Base-by-base conservation (phyloP, 1,140 invertebrate species). In the Caenorhabditis remanei region DNA sequence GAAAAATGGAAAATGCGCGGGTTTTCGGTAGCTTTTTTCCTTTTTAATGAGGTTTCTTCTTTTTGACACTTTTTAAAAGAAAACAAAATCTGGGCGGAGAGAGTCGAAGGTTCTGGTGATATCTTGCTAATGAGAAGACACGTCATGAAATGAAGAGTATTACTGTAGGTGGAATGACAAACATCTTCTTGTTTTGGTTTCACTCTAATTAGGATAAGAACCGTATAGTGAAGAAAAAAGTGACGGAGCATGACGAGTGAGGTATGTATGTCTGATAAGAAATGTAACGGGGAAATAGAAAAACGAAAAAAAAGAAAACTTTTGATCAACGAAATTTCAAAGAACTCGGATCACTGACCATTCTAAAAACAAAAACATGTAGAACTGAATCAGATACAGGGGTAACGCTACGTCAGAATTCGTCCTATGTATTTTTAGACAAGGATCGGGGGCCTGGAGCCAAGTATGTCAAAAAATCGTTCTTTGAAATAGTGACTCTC, bases 31-130 rank as follows among this genome's bases (percentile, higher is more conserved):
- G 0, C 65, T 71, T 32, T 32, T 32, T 32, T 32, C 1, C 1
- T 46, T 46, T 71, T 71, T 71, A 71, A 71, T 71, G 41, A 71
- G 65, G 40, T 43, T 71, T 40, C 19, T 71, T 14, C 46, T 43
- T 24, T 71, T 43, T 65, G 16, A 8, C 16, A 21, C 21, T 65
- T 65, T 71, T 71, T 19, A 0, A 19, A 19, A 58, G 19, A 11
- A 19, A 14, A 16, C 14, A 19, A 58, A 58, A 58, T 19, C 6
- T 14, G 55, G 55, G 55, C 55, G 55, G 55, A n/a, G 55, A 14
- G 32, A 32, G 32, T 32, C 32, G 32, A 32, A 32, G 32, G 32
- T 32, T 32, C 32, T 32, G 32, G 32, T 32, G 32, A 14, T 58
- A 16, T 58, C 14, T 71, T 19, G 19, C 65, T 71, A 71, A 71